phyloP scores from a whole-genome alignment of 2,888 invertebrate genomes.

The Onchidella celtica region DNA sequence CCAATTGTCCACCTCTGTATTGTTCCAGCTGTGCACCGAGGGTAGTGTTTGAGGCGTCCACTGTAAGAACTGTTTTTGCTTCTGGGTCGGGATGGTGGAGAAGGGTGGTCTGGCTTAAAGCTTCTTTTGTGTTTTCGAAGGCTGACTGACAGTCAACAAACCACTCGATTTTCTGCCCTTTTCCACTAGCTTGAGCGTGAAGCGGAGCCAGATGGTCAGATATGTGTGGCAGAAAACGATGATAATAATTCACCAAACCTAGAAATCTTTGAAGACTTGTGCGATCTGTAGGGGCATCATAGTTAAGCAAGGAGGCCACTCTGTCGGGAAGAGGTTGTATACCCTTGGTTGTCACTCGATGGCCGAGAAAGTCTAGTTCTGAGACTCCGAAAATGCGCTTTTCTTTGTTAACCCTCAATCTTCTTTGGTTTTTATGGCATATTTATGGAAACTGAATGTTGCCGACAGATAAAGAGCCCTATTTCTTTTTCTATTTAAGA shows the following conservation, averaged over 20 bases:
- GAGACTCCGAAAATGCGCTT: constrained; percentile 38
- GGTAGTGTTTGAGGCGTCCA: constrained; percentile 36
- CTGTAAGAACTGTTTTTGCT: constrained; percentile 32
- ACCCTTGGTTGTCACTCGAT: constrained; percentile 26
- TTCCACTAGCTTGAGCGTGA: constrained; percentile 42
- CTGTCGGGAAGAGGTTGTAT: constrained; percentile 33
- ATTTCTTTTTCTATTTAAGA: too few relatives aligned
- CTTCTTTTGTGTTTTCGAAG: constrained; percentile 39
- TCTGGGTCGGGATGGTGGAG: constrained; percentile 29
- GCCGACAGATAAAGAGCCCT: too few relatives aligned
- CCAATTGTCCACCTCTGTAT: constrained; percentile 20
- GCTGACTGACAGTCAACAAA: constrained; percentile 24
- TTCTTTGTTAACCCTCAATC: too few relatives aligned
- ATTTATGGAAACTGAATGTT: too few relatives aligned
- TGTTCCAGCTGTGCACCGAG: constrained; percentile 39
- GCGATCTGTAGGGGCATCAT: constrained; percentile 9
- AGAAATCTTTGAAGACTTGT: constrained; percentile 33
- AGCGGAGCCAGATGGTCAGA: constrained; percentile 21
- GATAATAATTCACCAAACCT: constrained; percentile 47
- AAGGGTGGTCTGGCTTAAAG: constrained; percentile 20
- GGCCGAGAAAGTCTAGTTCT: constrained; percentile 40
- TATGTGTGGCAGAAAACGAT: constrained; percentile 35
- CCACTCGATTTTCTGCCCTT: constrained; percentile 38
- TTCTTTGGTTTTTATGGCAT: too few relatives aligned
- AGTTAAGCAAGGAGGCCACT: constrained; percentile 7